phyloP scores from a whole-genome alignment of 2,888 invertebrate species.

The Sepiola atlantica region DNA sequence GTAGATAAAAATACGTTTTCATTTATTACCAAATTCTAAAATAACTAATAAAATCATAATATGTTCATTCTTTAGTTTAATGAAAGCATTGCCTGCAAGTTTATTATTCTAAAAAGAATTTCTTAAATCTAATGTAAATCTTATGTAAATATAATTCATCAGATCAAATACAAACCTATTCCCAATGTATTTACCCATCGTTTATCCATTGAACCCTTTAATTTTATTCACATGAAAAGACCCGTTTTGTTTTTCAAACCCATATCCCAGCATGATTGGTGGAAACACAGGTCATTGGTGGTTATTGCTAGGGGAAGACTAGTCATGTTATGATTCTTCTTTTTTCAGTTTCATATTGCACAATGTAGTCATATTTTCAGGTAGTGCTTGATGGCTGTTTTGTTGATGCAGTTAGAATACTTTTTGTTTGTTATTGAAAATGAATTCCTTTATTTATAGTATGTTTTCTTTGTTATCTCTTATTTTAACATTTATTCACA shows the following conservation, averaged over 20 bases:
- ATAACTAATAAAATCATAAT: background rate
- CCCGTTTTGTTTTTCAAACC: background rate
- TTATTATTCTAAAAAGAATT: background rate
- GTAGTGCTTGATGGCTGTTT: slow-evolving; percentile 13
- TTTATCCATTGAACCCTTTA: background rate
- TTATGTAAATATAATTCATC: background rate
- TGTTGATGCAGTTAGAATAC: slow-evolving; percentile 13
- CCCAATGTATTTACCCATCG: background rate
- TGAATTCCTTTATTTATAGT: slow-evolving; percentile 17
- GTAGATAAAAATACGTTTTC: background rate
- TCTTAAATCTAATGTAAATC: background rate
- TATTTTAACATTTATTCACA: slow-evolving; percentile 6
- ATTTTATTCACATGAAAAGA: background rate
- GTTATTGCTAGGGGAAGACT: background rate
- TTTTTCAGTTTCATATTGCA: slow-evolving; percentile 21
- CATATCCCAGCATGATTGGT: background rate
- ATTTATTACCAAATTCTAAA: background rate
- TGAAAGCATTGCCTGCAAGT: background rate
- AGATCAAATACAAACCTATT: background rate
- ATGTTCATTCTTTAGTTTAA: background rate
- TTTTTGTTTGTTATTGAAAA: background rate
- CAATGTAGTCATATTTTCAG: background rate
- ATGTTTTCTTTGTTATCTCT: background rate
- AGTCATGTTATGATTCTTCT: background rate
- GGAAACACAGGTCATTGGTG: background rate